These are phyloP conservation scores for Catocala sponsa DNA, from an alignment of 2,888 invertebrate genomes.

Conservation along the genomic window DNA sequence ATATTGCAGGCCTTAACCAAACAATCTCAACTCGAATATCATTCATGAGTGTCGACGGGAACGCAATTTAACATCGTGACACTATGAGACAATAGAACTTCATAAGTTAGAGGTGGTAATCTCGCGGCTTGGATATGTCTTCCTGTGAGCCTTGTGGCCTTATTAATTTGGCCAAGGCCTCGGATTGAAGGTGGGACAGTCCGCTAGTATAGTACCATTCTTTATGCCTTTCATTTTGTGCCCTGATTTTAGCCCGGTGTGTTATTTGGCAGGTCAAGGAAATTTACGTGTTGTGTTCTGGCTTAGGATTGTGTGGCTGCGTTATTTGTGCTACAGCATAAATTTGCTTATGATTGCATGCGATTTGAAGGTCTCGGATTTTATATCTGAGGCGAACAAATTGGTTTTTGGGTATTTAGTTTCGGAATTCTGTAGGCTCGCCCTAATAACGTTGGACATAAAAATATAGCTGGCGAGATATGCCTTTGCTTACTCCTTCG, in stretches of 20 bases:
- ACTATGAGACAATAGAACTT: conserved; percentile 19
- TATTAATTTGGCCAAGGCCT: conserved; percentile 38
- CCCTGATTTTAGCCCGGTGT: conserved; percentile 20
- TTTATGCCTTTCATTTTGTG: conserved; percentile 51
- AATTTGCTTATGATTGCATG: too few relatives aligned
- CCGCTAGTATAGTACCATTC: conserved; percentile 36
- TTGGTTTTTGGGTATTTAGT: too few relatives aligned
- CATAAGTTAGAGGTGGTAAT: conserved; percentile 36
- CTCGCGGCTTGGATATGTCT: conserved; percentile 34
- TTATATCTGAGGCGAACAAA: too few relatives aligned
- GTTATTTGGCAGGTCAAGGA: conserved; percentile 13
- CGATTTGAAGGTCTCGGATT: too few relatives aligned
- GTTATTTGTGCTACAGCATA: too few relatives aligned
- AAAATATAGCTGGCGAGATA: too few relatives aligned
- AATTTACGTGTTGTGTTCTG: conserved; percentile 10
- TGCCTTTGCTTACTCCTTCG: too few relatives aligned
- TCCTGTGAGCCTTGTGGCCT: conserved; percentile 36
- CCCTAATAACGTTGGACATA: too few relatives aligned
- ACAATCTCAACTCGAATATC: too few relatives aligned
- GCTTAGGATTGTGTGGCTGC: background rate
- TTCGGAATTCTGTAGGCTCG: too few relatives aligned
- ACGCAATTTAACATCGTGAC: conserved; percentile 27
- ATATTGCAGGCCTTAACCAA: too few relatives aligned
- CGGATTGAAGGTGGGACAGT: conserved; percentile 33
- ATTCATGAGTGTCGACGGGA: too few relatives aligned